Evolutionary conservation across 2,797 vertebrate species (phyloP), one percentile per base, ranked within the genome.

Genomic region (Darevskia nairensis): DNA sequence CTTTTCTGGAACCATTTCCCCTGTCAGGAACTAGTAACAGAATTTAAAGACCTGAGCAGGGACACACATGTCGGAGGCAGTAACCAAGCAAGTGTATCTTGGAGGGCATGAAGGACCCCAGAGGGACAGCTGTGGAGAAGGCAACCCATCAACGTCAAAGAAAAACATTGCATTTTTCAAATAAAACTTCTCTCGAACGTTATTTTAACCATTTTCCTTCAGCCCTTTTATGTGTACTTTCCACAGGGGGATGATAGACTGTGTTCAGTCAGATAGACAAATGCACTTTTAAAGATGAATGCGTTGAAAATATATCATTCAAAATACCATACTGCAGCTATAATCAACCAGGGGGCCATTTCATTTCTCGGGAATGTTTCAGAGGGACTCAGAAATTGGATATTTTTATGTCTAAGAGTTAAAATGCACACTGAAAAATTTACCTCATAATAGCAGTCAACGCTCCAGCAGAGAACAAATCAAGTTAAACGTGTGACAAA

Each of bases 221-320:
- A 27, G 35, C 32, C 8, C 8, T 29, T 25, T 39, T 77, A 76
- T 78, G 64, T 78, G 21, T 41, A 79, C 4, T 61, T 84, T 59
- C 87, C 32, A 17, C 61, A 21, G 64, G 64, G 64, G 75, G 61
- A 59, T 61, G 8, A 69, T 79, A 69, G 44, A 46, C n/a, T 78
- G 8, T 71, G 74, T 61, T 68, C 44, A 78, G 46, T 71, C 74
- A 71, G 76, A 46, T 23, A 39, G 81, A 79, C 64, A 88, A 84
- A 84, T 84, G 23, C 1, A 59, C 59, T 84, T 61, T 88, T 44
- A 59, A 80, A 88, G 76, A 84, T 79, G 66, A 66, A 88, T 88
- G 46, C 29, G 32, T 4, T 88, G 82, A 71, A 86, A 84, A 71
- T 78, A 77, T 44, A 79, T 59, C 39, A 55, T 83, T 88, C 74